Percentiles rank a stretch among this genome's conserved stretches.
These are phyloP conservation scores for Rhizoglyphus robini DNA, from an alignment of 1,140 invertebrate species.

Conservation along the genomic window DNA sequence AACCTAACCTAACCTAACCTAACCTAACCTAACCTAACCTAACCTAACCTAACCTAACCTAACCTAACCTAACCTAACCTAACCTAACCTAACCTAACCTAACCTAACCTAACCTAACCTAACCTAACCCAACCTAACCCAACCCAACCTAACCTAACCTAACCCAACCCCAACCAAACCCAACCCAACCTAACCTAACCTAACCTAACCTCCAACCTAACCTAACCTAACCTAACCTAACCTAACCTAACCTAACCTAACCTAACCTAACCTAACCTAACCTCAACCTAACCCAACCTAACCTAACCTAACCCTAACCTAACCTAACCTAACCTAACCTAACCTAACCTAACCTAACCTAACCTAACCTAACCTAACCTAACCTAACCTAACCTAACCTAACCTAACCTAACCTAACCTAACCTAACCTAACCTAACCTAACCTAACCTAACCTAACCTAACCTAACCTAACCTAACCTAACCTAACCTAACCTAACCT, in stretches of 20 bases:
- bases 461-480: slow-evolving; percentile 25
- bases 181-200: too few relatives aligned
- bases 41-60: slow-evolving; percentile 19
- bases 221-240: too few relatives aligned
- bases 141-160: slow-evolving; percentile 12
- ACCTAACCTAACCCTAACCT: too few relatives aligned
- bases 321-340: slow-evolving; percentile 12
- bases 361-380: too few relatives aligned
- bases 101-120: slow-evolving; percentile 11
- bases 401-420: slow-evolving; percentile 29
- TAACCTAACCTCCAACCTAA: too few relatives aligned
- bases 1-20: slow-evolving; percentile 23
- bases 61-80: background rate
- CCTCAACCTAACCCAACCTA: too few relatives aligned
- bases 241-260: background rate
- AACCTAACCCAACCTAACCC: slow-evolving; percentile 12
- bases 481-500: slow-evolving; percentile 21
- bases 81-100: slow-evolving; percentile 9
- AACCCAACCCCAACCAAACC: too few relatives aligned
- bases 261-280: background rate
- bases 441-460: slow-evolving; percentile 26
- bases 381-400: slow-evolving; percentile 21
- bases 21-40: slow-evolving; percentile 22
- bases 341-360: slow-evolving; percentile 14
- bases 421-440: slow-evolving; percentile 27